Percentiles rank a stretch among this genome's conserved stretches.
These are phyloP conservation scores for Drosophila hydei DNA, from an alignment of 1,140 invertebrate species.

Conservation along the genomic window DNA sequence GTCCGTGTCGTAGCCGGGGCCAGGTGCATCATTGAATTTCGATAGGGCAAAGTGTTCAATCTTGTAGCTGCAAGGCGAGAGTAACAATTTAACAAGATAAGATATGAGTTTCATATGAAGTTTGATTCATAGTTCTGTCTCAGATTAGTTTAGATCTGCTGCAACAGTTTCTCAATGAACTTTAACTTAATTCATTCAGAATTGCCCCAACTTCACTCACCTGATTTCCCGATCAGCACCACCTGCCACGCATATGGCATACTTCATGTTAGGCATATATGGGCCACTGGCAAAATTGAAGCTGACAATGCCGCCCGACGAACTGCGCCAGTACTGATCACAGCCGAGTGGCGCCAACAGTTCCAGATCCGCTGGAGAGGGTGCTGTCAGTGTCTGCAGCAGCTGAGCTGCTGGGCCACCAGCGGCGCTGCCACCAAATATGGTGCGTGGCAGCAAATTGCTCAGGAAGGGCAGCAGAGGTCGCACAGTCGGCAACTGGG, in stretches of 20 bases:
- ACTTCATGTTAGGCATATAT: conserved; percentile 63
- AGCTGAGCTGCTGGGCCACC: conserved; percentile 57
- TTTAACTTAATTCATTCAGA: not conserved
- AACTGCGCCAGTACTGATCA: conserved; percentile 60
- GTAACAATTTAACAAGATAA: no score
- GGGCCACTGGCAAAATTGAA: conserved; percentile 65
- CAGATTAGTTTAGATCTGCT: no score
- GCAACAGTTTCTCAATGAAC: no score
- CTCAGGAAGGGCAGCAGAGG: conserved; percentile 55
- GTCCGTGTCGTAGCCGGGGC: conserved; percentile 61
- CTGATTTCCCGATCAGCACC: conserved; percentile 55
- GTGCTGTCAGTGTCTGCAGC: conserved; percentile 39
- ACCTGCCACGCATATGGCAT: conserved; percentile 63
- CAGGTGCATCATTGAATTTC: conserved; percentile 41
- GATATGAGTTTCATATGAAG: no score
- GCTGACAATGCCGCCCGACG: conserved; percentile 56
- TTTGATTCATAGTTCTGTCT: no score
- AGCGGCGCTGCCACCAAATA: conserved; percentile 50
- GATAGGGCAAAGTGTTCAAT: conserved; percentile 64
- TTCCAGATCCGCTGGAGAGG: conserved; percentile 47
- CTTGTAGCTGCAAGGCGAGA: conserved; percentile 56
- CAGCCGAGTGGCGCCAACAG: conserved; percentile 62
- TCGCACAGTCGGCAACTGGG: conserved; percentile 40
- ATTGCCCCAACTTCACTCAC: conserved; percentile 19
- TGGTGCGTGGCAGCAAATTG: conserved; percentile 61